Evolutionary conservation across 1,140 invertebrate species (phyloP).

Genomic region (Philopotamus ludificatus): DNA sequence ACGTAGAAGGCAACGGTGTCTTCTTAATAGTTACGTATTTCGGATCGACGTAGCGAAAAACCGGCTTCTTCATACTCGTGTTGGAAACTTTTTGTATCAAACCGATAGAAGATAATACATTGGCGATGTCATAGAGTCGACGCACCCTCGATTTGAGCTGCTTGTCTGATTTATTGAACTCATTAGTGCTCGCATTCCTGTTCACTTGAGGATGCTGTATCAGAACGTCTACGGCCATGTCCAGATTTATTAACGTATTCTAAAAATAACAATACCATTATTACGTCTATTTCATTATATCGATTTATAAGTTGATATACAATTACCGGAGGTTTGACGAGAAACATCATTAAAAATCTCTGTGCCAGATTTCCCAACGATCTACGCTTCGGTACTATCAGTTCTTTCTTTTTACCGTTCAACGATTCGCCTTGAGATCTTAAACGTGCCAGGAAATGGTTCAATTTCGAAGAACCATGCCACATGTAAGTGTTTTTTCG

Average conservation of each 20-base stretch:
- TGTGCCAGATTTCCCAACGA: slow-evolving; percentile 69
- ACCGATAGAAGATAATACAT: slow-evolving; percentile 68
- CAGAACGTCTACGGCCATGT: slow-evolving; percentile 68
- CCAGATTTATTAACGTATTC: slow-evolving; percentile 66
- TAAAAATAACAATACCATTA: slow-evolving; percentile 48
- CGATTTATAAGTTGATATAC: too few relatives aligned
- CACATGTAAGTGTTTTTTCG: slow-evolving; percentile 63
- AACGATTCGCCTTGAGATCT: slow-evolving; percentile 53
- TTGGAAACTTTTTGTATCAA: slow-evolving; percentile 65
- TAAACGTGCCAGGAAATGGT: slow-evolving; percentile 52
- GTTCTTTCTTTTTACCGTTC: slow-evolving; percentile 50
- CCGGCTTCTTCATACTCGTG: slow-evolving; percentile 63
- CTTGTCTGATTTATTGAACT: slow-evolving; percentile 47
- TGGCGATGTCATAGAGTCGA: slow-evolving; percentile 73
- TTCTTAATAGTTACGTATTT: slow-evolving; percentile 32
- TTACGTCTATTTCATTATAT: too few relatives aligned
- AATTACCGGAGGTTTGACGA: slow-evolving; percentile 62
- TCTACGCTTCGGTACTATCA: slow-evolving; percentile 58
- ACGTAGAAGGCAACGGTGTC: slow-evolving; percentile 40
- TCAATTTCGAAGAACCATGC: slow-evolving; percentile 56
- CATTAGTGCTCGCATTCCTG: slow-evolving; percentile 43
- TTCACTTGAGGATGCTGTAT: slow-evolving; percentile 50
- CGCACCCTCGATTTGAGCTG: slow-evolving; percentile 66
- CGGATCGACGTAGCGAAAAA: slow-evolving; percentile 69
- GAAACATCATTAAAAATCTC: slow-evolving; percentile 72